Base-by-base conservation (phyloP, 2,888 invertebrate species). In the Drosophila nigritarsus region DNA sequence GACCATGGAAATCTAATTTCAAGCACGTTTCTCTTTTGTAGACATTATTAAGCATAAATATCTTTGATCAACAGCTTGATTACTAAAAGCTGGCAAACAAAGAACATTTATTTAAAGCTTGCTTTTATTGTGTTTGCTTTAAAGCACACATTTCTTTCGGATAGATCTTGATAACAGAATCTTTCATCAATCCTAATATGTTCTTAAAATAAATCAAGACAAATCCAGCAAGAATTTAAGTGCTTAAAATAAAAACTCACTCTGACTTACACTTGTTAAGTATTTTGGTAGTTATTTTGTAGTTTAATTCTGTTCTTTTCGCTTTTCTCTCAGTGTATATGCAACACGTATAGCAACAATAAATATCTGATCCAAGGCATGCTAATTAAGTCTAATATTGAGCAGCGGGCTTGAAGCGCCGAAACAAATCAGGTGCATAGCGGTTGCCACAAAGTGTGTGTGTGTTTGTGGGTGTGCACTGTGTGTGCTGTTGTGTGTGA, bases 381-480 rank as follows among this genome's bases (percentile, higher is more conserved):
- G 65, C 75, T 87, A 80, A 89, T 87, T 89, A 81, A 68, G 72
- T 75, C 73, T 76, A 73, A 73, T 73, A 75, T 56, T 70, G 73
- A 62, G 67, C 66, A 63, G 50, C 30, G 49, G 27, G 11, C 32
- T 30, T 24, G 29, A 58, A 56, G 45, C 24, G 45, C 49, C 59
- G 42, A 71, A 62, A 53, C 50, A 60, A 42, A 48, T 51, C 51
- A 38, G 27, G 9, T 20, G 13, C 40, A 54, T 38, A 34, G n/a
- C 20, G 32, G 3, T 36, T 38, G 62, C 59, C 32, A 40, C 54
- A 48, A 36, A 27, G 34, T 34, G 5, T 34, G 27, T 18, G 9
- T 30, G 20, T 3, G 3, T 30, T 24, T 13, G 20, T 42, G 32
- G 27, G 55, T n/a, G 36, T 36, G 54, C 8, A 42, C 6, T 13